Evolutionary conservation across 2,888 invertebrate species (phyloP).

Genomic region (Pherbina coryleti): DNA sequence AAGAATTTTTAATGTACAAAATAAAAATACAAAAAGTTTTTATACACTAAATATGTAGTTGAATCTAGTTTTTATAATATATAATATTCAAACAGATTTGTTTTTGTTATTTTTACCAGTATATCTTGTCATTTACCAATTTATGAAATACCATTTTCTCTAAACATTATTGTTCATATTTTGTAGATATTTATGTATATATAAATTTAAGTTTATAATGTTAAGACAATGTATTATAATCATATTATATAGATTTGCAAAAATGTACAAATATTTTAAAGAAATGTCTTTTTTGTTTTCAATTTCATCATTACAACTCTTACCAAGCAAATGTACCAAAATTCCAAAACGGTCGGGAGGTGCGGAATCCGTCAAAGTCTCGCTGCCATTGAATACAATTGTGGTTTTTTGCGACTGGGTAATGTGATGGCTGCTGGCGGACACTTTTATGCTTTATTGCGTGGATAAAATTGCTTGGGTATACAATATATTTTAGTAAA

Average conservation of each 20-base stretch:
- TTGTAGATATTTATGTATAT: slow-evolving; percentile 6
- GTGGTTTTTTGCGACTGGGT: not conserved
- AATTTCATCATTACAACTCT: slow-evolving; percentile 1
- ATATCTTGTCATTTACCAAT: slow-evolving; percentile 13
- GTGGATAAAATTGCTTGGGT: slow-evolving; percentile 24
- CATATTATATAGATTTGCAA: slow-evolving; percentile 23
- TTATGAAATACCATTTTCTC: not conserved
- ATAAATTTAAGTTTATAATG: not conserved
- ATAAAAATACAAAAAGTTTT: slow-evolving; percentile 20
- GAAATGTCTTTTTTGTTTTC: no score
- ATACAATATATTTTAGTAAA: slow-evolving; percentile 25
- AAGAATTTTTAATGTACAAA: slow-evolving; percentile 33
- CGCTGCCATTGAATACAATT: not conserved
- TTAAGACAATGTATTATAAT: slow-evolving; percentile 15
- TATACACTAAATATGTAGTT: not conserved
- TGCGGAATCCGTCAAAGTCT: not conserved
- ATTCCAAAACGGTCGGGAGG: not conserved
- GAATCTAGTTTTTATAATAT: no score
- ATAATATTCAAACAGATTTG: no score
- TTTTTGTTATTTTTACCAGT: not conserved
- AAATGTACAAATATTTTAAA: slow-evolving; percentile 23
- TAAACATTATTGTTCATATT: not conserved
- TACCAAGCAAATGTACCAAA: slow-evolving; percentile 17
- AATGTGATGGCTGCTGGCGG: not conserved
- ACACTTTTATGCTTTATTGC: not conserved